Conservation (phyloP, 2,113 vertebrate genomes). For the Triplophysa siluroides region DNA sequence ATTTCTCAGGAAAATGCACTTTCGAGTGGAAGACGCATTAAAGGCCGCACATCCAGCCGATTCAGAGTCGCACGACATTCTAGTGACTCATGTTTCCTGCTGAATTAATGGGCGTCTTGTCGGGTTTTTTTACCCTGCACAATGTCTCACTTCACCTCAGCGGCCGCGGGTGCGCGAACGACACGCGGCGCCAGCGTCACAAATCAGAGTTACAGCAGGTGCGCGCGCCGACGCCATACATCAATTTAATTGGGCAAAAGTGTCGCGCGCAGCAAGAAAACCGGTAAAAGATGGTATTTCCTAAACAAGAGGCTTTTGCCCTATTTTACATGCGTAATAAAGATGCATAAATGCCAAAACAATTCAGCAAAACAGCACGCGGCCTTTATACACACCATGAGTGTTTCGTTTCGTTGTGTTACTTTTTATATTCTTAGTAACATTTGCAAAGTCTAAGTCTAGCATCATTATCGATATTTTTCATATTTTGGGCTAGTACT, state of each 20-base stretch:
- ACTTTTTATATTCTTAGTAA: too few species aligned
- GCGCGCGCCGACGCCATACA: conserved; percentile 29
- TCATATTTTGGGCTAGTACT: too few species aligned
- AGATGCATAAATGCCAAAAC: conserved; percentile 1
- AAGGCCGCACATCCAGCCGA: not conserved
- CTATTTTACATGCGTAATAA: not conserved
- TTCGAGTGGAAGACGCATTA: not conserved
- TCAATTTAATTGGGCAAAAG: conserved; percentile 47
- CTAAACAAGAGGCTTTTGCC: not conserved
- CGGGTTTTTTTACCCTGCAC: not conserved
- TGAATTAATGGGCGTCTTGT: not conserved
- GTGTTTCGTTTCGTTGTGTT: not conserved
- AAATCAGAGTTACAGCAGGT: conserved; percentile 34
- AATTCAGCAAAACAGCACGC: not conserved
- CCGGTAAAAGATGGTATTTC: conserved; percentile 22
- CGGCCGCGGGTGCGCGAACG: not conserved
- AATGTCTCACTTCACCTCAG: not conserved
- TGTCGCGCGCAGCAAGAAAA: conserved; percentile 45
- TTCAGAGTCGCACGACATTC: conserved; percentile 1
- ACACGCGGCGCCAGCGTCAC: not conserved
- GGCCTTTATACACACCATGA: not conserved
- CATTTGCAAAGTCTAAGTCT: too few species aligned
- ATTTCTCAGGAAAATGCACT: conserved; percentile 2
- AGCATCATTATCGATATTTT: too few species aligned
- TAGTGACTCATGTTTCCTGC: conserved; percentile 16